phyloP scores from a whole-genome alignment of 1,140 invertebrate genomes.

The Rhagoletis pomonella region DNA sequence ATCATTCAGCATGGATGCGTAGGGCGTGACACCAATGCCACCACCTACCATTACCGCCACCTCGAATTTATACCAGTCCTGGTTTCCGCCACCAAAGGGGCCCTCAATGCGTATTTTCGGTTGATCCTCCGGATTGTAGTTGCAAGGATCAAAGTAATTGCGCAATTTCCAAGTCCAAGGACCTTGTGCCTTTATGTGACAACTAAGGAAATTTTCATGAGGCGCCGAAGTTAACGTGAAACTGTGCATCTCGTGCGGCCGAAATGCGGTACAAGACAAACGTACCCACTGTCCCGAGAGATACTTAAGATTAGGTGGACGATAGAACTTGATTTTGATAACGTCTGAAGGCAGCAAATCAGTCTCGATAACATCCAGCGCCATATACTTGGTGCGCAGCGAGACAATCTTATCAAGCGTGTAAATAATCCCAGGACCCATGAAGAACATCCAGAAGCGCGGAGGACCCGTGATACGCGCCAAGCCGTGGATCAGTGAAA shows the following conservation, averaged over 20 bases:
- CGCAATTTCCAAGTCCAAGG: conserved; percentile 99
- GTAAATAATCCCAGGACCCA: conserved; percentile 93
- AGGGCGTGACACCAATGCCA: conserved; percentile 99
- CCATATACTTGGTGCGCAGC: conserved; percentile 92
- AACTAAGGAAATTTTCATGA: conserved; percentile 97
- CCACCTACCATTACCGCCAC: conserved; percentile 99
- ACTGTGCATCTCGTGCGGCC: conserved; percentile 96
- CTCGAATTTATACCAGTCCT: conserved; percentile 99
- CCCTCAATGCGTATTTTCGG: conserved; percentile 96
- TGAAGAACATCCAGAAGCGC: conserved; percentile 97
- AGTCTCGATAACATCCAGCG: conserved; percentile 95
- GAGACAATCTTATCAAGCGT: conserved; percentile 95
- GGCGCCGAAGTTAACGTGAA: conserved; percentile 99
- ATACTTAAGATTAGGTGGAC: conserved; percentile 97
- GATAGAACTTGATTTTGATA: conserved; percentile 93
- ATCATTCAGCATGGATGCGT: conserved; percentile 98
- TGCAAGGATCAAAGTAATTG: conserved; percentile 97
- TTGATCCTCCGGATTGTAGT: conserved; percentile 91
- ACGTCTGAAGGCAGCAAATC: conserved; percentile 97
- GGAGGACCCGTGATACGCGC: conserved; percentile 94
- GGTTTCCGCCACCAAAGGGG: conserved; percentile 98
- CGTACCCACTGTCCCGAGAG: conserved; percentile 93
- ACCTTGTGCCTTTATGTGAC: conserved; percentile 98
- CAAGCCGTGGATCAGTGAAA: conserved; percentile 95
- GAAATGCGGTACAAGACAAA: conserved; percentile 93